Conservation (phyloP, 2,113 vertebrate species). For the Erinaceus europaeus region DNA sequence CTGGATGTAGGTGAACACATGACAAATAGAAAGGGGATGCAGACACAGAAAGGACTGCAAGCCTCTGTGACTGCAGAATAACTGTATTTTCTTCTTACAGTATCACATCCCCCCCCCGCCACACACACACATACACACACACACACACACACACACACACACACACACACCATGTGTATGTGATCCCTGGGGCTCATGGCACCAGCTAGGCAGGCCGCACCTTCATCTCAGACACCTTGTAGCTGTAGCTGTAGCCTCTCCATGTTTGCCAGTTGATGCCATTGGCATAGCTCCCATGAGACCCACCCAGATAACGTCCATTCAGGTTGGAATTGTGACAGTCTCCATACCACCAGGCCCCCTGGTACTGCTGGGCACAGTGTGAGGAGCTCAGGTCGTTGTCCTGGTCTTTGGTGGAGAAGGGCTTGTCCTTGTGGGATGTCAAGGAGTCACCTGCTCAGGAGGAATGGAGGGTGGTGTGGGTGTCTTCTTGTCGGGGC, state of each 20-base stretch:
- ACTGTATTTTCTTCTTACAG: no score
- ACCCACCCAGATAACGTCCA: conserved; percentile 34
- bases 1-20: no score
- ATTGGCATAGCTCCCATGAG: conserved; percentile 50
- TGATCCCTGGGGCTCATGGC: accelerated
- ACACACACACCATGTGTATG: no score
- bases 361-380: conserved; percentile 35
- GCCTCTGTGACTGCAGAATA: no score
- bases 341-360: conserved; percentile 54
- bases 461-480: accelerated
- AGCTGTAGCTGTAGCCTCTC: conserved; percentile 66
- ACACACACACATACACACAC: no score
- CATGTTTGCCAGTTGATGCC: conserved; percentile 69
- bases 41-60: no score
- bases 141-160: no score
- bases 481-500: no score
- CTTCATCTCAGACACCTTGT: conserved; percentile 70
- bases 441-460: conserved; percentile 68
- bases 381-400: background rate
- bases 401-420: conserved; percentile 69
- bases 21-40: no score
- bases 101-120: no score
- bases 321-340: conserved; percentile 68
- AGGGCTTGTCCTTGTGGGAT: conserved; percentile 14
- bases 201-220: conserved; percentile 1